Evolutionary conservation across 2,888 invertebrate genomes (phyloP).

Genomic region (Athalia cordata): DNA sequence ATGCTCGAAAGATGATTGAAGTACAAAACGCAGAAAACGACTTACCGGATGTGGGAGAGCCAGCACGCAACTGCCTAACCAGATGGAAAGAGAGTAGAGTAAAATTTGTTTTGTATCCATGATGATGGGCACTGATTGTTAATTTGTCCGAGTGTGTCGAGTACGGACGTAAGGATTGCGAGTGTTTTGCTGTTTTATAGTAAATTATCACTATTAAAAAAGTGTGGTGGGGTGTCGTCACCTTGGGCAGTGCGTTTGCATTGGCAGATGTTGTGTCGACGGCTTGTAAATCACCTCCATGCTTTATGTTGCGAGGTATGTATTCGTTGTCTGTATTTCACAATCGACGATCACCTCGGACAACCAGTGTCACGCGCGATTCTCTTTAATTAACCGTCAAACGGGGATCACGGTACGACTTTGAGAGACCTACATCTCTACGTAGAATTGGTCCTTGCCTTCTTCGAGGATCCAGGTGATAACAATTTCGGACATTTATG

Average conservation of each 20-base stretch:
- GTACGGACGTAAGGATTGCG: slow-evolving; percentile 66
- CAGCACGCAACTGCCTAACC: slow-evolving; percentile 13
- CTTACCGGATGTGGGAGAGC: slow-evolving; percentile 62
- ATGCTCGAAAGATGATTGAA: not conserved
- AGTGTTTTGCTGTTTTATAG: slow-evolving; percentile 72
- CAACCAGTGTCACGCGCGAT: slow-evolving; percentile 42
- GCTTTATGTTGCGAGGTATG: slow-evolving; percentile 46
- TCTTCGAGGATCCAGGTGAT: not conserved
- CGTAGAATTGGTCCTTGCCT: not conserved
- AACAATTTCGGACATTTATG: slow-evolving; percentile 12
- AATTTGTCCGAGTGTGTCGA: slow-evolving; percentile 56
- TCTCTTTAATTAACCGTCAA: slow-evolving; percentile 10
- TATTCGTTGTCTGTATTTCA: slow-evolving; percentile 31
- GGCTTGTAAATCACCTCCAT: slow-evolving; percentile 68
- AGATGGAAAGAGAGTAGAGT: slow-evolving; percentile 13
- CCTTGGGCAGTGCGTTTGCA: slow-evolving; percentile 73
- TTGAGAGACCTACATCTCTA: not conserved
- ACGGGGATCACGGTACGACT: not conserved
- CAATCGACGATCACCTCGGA: slow-evolving; percentile 46
- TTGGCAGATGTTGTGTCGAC: slow-evolving; percentile 72
- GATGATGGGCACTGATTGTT: slow-evolving; percentile 49
- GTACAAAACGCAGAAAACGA: slow-evolving; percentile 41
- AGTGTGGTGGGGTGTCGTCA: slow-evolving; percentile 63
- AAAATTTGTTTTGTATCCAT: slow-evolving; percentile 52
- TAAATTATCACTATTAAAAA: slow-evolving; percentile 73